phyloP scores from a whole-genome alignment of 2,113 vertebrate species.

The Anhinga anhinga region DNA sequence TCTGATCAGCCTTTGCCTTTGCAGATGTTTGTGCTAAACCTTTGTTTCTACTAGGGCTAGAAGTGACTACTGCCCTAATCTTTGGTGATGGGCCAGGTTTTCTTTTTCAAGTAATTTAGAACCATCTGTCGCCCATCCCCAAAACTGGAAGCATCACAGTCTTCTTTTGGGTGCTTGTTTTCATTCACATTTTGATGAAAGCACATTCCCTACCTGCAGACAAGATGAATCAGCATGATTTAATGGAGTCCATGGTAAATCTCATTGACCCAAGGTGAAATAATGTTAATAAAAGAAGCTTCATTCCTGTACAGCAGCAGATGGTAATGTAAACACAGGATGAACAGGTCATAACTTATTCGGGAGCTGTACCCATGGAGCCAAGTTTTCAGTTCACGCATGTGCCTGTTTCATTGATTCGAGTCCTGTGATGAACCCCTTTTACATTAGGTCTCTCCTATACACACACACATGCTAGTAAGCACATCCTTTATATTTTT shows the following conservation, averaged over 20 bases:
- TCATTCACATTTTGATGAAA: background rate
- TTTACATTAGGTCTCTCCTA: background rate
- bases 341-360: background rate
- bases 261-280: background rate
- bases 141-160: background rate
- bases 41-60: background rate
- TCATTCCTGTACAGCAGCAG: background rate
- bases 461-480: background rate
- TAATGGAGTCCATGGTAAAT: background rate
- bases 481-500: background rate
- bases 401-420: background rate
- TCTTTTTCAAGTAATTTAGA: background rate
- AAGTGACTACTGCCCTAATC: background rate
- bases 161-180: background rate
- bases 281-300: background rate
- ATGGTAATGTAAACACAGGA: background rate
- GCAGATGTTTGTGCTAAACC: fast-evolving
- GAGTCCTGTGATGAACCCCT: fast-evolving
- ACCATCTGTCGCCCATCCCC: background rate
- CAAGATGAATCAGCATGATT: background rate
- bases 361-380: background rate
- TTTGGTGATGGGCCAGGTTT: background rate
- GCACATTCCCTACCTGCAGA: background rate
- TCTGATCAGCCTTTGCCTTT: background rate
- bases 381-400: background rate